Evolutionary conservation across 2,888 invertebrate genomes (phyloP).

Genomic region (Agrotis clavis): DNA sequence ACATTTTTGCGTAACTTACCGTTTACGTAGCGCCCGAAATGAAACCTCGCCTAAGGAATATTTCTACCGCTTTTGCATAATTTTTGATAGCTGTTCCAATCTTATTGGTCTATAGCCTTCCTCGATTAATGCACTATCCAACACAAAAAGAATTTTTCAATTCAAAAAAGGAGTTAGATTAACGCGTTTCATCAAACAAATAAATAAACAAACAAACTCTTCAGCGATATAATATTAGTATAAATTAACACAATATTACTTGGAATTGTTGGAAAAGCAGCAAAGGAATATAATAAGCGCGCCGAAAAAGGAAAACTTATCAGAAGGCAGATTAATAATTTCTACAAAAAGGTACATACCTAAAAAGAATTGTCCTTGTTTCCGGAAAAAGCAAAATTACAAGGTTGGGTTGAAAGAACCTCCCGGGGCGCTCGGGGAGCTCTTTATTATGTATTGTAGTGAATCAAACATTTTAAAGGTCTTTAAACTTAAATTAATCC

Average conservation of each 20-base stretch:
- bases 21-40: too few species aligned
- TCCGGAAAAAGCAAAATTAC: slow-evolving; percentile 34
- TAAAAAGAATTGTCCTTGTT: slow-evolving; percentile 21
- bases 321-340: slow-evolving; percentile 32
- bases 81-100: too few species aligned
- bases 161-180: too few species aligned
- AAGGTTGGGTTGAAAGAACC: slow-evolving; percentile 14
- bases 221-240: too few species aligned
- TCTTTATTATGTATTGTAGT: slow-evolving; percentile 26
- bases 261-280: background rate
- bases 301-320: slow-evolving; percentile 11
- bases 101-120: too few species aligned
- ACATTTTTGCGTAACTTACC: too few species aligned
- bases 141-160: too few species aligned
- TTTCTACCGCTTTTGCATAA: too few species aligned
- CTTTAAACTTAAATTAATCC: slow-evolving; percentile 18
- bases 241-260: background rate
- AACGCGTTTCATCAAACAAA: too few species aligned
- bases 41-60: too few species aligned
- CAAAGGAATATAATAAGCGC: background rate
- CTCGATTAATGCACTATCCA: too few species aligned
- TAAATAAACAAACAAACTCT: too few species aligned
- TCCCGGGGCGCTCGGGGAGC: background rate
- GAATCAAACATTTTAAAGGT: slow-evolving; percentile 20
- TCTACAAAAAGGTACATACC: slow-evolving; percentile 4